phyloP scores from a whole-genome alignment of 2,113 vertebrate genomes.

The Sturnus vulgaris region DNA sequence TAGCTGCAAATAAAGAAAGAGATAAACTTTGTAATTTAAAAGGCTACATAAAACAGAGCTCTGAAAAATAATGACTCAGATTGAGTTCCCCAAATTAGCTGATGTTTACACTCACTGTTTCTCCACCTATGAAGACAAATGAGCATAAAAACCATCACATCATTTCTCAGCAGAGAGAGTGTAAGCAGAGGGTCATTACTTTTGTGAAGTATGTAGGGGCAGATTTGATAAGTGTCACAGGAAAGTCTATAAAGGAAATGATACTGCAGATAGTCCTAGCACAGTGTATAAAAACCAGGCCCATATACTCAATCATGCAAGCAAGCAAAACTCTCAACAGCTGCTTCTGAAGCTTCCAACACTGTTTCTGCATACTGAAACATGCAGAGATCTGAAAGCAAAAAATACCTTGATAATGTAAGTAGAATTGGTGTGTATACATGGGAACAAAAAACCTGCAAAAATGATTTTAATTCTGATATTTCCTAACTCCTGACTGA shows the following conservation, averaged over 20 bases:
- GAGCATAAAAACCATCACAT: not conserved
- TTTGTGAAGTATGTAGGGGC: not conserved
- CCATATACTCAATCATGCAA: not conserved
- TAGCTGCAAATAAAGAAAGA: not conserved
- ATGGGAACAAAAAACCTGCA: not conserved
- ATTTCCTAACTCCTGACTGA: not conserved
- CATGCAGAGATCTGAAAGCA: not conserved
- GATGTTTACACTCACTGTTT: not conserved
- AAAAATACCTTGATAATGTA: not conserved
- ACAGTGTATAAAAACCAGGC: not conserved
- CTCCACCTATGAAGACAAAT: not conserved
- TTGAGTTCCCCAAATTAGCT: not conserved
- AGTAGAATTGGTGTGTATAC: not conserved
- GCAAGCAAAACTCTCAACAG: not conserved
- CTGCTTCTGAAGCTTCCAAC: not conserved
- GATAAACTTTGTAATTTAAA: not conserved
- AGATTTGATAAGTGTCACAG: not conserved
- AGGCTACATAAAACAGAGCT: not conserved
- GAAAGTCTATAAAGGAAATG: not conserved
- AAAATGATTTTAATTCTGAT: not conserved
- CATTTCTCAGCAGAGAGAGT: not conserved
- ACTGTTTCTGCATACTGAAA: not conserved
- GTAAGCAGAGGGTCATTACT: not conserved
- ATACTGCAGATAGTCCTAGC: not conserved
- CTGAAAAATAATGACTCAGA: not conserved